phyloP scores from a whole-genome alignment of 2,888 invertebrate species.

The Tricholauxania praeusta region DNA sequence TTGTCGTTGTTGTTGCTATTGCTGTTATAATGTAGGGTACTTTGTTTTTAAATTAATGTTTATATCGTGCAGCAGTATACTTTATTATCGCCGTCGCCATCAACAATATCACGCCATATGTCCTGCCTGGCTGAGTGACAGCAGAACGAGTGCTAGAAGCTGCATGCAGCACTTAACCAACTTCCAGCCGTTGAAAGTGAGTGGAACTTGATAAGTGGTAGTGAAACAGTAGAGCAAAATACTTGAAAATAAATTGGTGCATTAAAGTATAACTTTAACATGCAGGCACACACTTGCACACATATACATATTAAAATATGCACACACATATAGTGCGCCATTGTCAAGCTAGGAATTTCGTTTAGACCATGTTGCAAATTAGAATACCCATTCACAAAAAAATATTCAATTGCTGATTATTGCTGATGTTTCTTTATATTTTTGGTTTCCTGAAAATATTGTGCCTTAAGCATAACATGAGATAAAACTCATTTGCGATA shows the following conservation, averaged over 20 bases:
- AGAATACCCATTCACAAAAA: too few relatives aligned
- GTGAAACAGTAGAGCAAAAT: conserved; percentile 16
- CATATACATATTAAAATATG: conserved; percentile 1
- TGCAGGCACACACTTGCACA: not conserved
- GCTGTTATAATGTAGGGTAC: conserved; percentile 36
- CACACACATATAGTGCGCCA: conserved; percentile 13
- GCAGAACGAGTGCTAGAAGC: too few relatives aligned
- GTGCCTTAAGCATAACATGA: too few relatives aligned
- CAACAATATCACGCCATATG: conserved; percentile 14
- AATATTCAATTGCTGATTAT: too few relatives aligned
- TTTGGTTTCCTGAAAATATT: too few relatives aligned
- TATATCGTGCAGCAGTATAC: conserved; percentile 52
- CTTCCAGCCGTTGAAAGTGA: too few relatives aligned
- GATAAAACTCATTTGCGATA: too few relatives aligned
- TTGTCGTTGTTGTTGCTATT: conserved; percentile 43
- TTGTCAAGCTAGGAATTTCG: too few relatives aligned
- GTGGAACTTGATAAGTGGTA: conserved; percentile 11
- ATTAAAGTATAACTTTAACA: not conserved
- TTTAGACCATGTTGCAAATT: too few relatives aligned
- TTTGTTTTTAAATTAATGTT: conserved; percentile 62
- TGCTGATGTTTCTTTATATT: too few relatives aligned
- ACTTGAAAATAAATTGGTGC: conserved; percentile 10
- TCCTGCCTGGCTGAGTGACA: too few relatives aligned
- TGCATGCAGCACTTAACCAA: too few relatives aligned
- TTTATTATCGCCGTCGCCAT: conserved; percentile 39